These are phyloP conservation scores for Microcebus lehilahytsara DNA, from an alignment of 2,113 vertebrate species.

Conservation along the genomic window DNA sequence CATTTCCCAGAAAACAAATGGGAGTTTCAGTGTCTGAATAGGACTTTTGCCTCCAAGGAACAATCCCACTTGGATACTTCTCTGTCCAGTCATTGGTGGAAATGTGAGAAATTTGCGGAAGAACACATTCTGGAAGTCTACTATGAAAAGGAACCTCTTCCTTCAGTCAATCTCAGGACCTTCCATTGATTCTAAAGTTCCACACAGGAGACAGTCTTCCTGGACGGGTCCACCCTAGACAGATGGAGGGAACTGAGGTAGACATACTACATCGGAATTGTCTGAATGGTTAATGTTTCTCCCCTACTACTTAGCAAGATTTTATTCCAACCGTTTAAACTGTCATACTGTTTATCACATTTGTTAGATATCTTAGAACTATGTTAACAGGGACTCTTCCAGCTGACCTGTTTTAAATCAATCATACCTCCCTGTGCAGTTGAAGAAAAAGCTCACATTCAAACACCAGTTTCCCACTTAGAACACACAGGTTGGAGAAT, in stretches of 20 bases:
- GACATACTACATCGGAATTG: neutral
- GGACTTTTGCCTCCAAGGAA: neutral
- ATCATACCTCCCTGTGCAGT: neutral
- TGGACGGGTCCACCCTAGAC: neutral
- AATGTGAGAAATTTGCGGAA: neutral
- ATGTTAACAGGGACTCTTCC: neutral
- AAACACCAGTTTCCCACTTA: neutral
- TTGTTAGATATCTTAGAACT: neutral
- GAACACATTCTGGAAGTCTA: neutral
- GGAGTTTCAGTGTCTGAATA: neutral
- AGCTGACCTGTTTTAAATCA: neutral
- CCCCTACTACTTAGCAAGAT: neutral
- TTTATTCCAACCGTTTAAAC: neutral
- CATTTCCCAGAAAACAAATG: constrained; percentile 36
- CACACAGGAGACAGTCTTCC: neutral
- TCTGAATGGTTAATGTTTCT: neutral
- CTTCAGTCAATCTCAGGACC: neutral
- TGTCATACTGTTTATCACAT: neutral
- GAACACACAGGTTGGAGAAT: neutral
- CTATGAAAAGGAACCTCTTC: neutral
- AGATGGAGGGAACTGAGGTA: neutral
- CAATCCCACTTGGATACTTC: neutral
- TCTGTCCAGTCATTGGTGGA: neutral
- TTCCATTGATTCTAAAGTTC: neutral
- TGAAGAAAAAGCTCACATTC: neutral